Evolutionary conservation across 1,140 invertebrate species (phyloP), one percentile per base, ranked within the genome.

Genomic region (Orussus abietinus): DNA sequence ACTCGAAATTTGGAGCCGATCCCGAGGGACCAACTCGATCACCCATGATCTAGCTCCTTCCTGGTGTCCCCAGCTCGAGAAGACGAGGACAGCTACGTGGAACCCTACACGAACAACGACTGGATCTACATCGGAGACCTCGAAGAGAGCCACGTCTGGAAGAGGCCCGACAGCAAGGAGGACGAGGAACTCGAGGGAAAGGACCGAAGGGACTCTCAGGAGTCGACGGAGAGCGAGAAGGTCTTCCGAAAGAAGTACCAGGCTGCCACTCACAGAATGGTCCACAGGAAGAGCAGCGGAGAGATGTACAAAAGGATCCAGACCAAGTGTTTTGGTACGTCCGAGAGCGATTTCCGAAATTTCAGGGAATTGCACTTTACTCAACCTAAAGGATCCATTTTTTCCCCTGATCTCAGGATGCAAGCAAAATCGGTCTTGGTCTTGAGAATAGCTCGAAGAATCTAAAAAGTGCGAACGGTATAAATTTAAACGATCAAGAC

Each of bases 261-360:
- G 49, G 84, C 86, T 5, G 80, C 92, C 22, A 89, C 90, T 4
- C 90, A 92, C 69, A 78, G 90, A 30, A 85, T 95, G 74, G 87
- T 95, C 0, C 91, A 95, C 69, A 76, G 91, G 41, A 90, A 92
- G 64, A 90, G 88, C n/a, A 91, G 87, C 55, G 80, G 90, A 10
- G 90, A 95, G 70, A 88, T 93, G 80, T 92, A 92, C 57, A 83
- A 85, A 61, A 77, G 90, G 43, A 82, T 93, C 51, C 82, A 86
- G 10, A 81, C 83, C 13, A 90, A 89, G 52, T 83, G 81, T 33
- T 92, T 95, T 60, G 86, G 91, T 94, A 74, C 81, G 78, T 80
- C 47, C 43, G n/a, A n/a, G n/a, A n/a, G n/a, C n/a, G n/a, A n/a
- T n/a, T n/a, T n/a, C n/a, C n/a, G n/a, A n/a, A n/a, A n/a, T n/a